Conservation (phyloP, 2,888 invertebrate species). For the Ophion costatus region DNA sequence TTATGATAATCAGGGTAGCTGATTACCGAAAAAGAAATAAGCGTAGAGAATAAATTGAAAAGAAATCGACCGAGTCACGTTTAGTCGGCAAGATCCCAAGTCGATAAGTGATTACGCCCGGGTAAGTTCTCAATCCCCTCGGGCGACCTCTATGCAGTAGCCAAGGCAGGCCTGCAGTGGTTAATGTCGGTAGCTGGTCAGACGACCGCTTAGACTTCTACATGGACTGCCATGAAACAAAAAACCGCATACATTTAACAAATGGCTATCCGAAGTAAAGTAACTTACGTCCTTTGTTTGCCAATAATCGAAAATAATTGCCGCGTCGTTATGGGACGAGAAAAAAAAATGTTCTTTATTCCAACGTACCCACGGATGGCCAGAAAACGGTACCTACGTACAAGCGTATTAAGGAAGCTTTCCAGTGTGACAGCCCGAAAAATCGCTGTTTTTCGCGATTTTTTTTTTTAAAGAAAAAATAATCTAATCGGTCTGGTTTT, state of each 20-base stretch:
- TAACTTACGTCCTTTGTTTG: too few relatives aligned
- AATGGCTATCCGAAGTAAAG: not conserved
- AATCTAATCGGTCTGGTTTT: too few relatives aligned
- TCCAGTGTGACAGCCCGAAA: too few relatives aligned
- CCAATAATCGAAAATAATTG: too few relatives aligned
- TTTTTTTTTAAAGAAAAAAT: too few relatives aligned
- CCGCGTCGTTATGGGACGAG: too few relatives aligned
- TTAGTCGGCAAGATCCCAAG: conserved; percentile 37
- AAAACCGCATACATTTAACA: not conserved
- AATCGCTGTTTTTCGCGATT: too few relatives aligned
- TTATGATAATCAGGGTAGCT: not conserved
- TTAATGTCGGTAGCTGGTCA: conserved; percentile 48
- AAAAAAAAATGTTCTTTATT: too few relatives aligned
- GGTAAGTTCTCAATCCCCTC: conserved; percentile 39
- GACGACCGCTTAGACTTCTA: conserved; percentile 24
- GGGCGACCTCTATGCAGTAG: conserved; percentile 20
- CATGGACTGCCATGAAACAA: not conserved
- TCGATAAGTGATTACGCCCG: conserved; percentile 64
- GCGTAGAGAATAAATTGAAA: too few relatives aligned
- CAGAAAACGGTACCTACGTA: too few relatives aligned
- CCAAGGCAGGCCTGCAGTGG: conserved; percentile 44
- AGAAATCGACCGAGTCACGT: conserved; percentile 32
- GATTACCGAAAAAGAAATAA: too few relatives aligned
- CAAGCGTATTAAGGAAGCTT: too few relatives aligned
- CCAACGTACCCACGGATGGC: not conserved